Conservation (phyloP, 1,140 invertebrate genomes). For the Yoshiicerus persimilis region DNA sequence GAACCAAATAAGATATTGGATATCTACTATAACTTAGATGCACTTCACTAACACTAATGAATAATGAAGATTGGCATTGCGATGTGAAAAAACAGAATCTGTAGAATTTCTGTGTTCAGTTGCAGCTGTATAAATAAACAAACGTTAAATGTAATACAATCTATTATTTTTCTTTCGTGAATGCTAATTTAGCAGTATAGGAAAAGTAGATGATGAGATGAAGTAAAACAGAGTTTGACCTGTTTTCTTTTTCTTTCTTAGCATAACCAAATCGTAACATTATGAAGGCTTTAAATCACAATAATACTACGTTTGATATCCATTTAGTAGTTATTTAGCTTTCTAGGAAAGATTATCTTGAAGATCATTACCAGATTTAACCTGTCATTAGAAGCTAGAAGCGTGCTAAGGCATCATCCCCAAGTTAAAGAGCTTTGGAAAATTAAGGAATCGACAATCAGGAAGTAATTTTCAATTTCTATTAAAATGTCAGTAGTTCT, state of each 20-base stretch:
- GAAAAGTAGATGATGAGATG: neutral
- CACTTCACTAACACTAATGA: neutral
- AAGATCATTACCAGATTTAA: neutral
- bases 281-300: neutral
- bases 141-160: neutral
- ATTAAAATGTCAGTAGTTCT: neutral
- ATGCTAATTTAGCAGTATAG: neutral
- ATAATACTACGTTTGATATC: neutral
- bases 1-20: neutral
- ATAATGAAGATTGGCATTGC: neutral
- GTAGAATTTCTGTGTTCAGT: neutral
- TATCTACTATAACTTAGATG: neutral
- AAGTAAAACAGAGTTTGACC: slow-evolving; percentile 7
- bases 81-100: neutral
- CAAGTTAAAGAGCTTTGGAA: neutral
- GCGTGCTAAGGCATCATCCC: neutral
- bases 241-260: neutral
- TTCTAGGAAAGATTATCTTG: neutral
- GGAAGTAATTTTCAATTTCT: neutral
- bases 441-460: neutral
- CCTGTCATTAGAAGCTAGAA: neutral
- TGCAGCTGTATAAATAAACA: slow-evolving; percentile 4
- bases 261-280: neutral
- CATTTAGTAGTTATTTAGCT: neutral
- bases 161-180: slow-evolving; percentile 1